Evolutionary conservation across 2,797 vertebrate genomes (phyloP).

Genomic region (Syngnathus acus): DNA sequence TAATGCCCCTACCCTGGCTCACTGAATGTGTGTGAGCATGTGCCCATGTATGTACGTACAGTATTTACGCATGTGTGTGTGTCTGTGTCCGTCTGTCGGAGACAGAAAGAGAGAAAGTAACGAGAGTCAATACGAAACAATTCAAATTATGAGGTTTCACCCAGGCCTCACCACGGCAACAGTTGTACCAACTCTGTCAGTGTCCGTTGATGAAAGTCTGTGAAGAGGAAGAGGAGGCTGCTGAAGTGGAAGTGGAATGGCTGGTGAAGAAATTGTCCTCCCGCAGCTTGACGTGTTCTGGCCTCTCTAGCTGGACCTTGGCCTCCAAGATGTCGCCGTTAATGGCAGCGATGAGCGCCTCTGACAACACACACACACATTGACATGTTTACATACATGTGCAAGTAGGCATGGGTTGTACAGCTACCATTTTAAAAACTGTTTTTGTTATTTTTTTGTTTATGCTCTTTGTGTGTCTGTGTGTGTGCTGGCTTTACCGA

Average conservation of each 20-base stretch:
- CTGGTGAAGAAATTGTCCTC: slow-evolving; percentile 83
- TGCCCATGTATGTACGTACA: neutral
- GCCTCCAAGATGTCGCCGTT: slow-evolving; percentile 86
- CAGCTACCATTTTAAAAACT: no score
- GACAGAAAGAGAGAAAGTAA: neutral
- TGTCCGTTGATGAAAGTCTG: slow-evolving; percentile 76
- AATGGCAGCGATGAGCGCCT: slow-evolving; percentile 86
- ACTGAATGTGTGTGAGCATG: neutral
- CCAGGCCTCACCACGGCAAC: slow-evolving; percentile 9
- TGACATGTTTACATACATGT: neutral
- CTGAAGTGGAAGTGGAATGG: slow-evolving; percentile 30
- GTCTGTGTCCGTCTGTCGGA: neutral
- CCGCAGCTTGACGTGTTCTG: slow-evolving; percentile 82
- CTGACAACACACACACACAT: slow-evolving; percentile 51
- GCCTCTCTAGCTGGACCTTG: slow-evolving; percentile 78
- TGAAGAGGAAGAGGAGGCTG: slow-evolving; percentile 26
- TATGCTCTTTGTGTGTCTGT: no score
- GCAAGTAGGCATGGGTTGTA: no score
- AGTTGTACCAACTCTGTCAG: slow-evolving; percentile 48
- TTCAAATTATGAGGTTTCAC: neutral
- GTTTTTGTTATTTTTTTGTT: no score
- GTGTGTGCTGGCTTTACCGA: slow-evolving; percentile 69
- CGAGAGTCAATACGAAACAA: neutral
- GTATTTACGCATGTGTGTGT: no score
- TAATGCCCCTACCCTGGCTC: neutral